Evolutionary conservation across 2,888 invertebrate species (phyloP).

Genomic region (Callyntrura sp.): DNA sequence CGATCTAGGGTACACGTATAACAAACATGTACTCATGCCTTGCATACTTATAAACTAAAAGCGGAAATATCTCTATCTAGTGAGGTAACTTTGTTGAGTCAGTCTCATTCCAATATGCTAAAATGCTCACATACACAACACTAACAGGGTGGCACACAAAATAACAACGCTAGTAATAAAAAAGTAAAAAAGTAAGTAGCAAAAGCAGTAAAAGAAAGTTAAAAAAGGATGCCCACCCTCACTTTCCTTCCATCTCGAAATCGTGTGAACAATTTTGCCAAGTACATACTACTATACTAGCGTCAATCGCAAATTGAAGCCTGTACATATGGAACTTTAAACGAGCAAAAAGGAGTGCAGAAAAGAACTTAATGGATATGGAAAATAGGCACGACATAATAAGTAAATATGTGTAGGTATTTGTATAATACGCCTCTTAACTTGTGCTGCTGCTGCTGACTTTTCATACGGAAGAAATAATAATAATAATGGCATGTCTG

Average conservation of each 20-base stretch:
- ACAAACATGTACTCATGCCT: not conserved
- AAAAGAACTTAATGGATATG: conserved; percentile 65
- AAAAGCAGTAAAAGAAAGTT: conserved; percentile 21
- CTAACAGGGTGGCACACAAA: not conserved
- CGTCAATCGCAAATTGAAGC: conserved; percentile 17
- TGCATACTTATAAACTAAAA: not conserved
- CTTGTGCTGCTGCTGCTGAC: conserved; percentile 11
- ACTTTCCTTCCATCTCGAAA: not conserved
- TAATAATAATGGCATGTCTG: not conserved
- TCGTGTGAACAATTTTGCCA: not conserved
- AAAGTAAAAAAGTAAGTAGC: conserved; percentile 4
- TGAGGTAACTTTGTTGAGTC: not conserved
- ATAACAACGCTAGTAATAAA: conserved; percentile 27
- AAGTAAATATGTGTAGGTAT: conserved; percentile 10
- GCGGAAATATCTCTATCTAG: not conserved
- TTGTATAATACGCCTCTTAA: not conserved
- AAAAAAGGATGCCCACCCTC: not conserved
- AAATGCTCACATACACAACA: not conserved
- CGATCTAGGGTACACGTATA: not conserved
- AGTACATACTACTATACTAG: not conserved
- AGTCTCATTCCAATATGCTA: conserved; percentile 1
- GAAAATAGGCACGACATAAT: conserved; percentile 51
- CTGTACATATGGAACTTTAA: conserved; percentile 12
- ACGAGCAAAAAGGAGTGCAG: conserved; percentile 23
- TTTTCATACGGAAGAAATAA: not conserved